Percentiles rank a stretch among this genome's conserved stretches.
These are phyloP conservation scores for Alligator mississippiensis DNA, from an alignment of 2,113 vertebrate species.

Conservation along the genomic window DNA sequence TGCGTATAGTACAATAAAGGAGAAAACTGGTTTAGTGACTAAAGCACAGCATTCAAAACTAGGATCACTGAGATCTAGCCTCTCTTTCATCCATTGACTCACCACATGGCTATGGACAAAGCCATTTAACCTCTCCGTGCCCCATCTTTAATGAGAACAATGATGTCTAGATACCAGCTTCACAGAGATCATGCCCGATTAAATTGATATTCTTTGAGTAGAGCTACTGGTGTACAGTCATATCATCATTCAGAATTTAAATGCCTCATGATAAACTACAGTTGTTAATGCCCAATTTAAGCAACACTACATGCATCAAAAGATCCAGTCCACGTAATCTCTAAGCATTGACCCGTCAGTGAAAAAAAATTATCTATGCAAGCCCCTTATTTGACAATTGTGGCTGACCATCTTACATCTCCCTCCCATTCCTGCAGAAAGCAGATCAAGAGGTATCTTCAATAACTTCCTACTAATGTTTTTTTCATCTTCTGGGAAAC, in stretches of 20 bases:
- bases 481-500: not conserved
- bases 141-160: not conserved
- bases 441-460: not conserved
- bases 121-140: not conserved
- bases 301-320: rapidly evolving
- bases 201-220: not conserved
- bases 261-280: rapidly evolving
- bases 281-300: not conserved
- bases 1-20: not conserved
- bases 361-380: not conserved
- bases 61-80: rapidly evolving
- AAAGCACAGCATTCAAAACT: rapidly evolving
- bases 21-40: not conserved
- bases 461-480: not conserved
- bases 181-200: rapidly evolving
- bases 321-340: rapidly evolving
- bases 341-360: not conserved
- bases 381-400: rapidly evolving
- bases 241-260: rapidly evolving
- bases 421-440: not conserved
- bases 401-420: rapidly evolving
- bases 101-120: rapidly evolving
- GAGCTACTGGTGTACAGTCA: not conserved
- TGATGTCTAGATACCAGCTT: too few species aligned
- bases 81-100: not conserved